These are phyloP conservation scores for Dryocosmus kuriphilus DNA, from an alignment of 2,888 invertebrate species.

Conservation along the genomic window DNA sequence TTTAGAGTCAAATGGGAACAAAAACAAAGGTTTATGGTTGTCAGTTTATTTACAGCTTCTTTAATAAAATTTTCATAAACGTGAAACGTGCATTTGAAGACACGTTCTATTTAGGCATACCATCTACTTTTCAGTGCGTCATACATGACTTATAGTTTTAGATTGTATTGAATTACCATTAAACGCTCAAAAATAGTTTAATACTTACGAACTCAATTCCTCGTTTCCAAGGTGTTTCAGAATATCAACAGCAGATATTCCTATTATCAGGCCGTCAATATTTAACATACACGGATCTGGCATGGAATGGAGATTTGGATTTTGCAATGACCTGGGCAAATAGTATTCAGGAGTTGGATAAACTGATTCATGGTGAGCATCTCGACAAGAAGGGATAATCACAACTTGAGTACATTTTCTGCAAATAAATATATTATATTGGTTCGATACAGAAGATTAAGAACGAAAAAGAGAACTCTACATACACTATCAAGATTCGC, in stretches of 20 bases:
- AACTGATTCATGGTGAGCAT: conserved; percentile 87
- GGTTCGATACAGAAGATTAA: no score
- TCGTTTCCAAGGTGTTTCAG: conserved; percentile 90
- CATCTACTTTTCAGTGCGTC: no score
- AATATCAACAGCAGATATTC: conserved; percentile 89
- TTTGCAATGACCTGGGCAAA: conserved; percentile 78
- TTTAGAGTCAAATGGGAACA: no score
- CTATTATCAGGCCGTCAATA: conserved; percentile 87
- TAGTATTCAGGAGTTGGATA: conserved; percentile 91
- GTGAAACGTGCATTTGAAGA: neutral
- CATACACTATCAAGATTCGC: no score
- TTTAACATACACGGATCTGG: conserved; percentile 91
- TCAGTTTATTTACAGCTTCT: no score
- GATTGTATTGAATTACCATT: neutral
- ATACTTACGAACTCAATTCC: conserved; percentile 86
- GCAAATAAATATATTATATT: conserved; percentile 64
- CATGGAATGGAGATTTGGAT: conserved; percentile 83
- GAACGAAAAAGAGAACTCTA: no score
- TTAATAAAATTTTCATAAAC: neutral
- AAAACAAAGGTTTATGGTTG: no score
- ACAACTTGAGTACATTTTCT: conserved; percentile 85
- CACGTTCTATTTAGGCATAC: neutral
- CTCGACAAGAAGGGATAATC: conserved; percentile 87
- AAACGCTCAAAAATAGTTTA: neutral
- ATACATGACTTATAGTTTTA: neutral